Conservation (phyloP, 2,797 vertebrate genomes). For the Tangara arthus region DNA sequence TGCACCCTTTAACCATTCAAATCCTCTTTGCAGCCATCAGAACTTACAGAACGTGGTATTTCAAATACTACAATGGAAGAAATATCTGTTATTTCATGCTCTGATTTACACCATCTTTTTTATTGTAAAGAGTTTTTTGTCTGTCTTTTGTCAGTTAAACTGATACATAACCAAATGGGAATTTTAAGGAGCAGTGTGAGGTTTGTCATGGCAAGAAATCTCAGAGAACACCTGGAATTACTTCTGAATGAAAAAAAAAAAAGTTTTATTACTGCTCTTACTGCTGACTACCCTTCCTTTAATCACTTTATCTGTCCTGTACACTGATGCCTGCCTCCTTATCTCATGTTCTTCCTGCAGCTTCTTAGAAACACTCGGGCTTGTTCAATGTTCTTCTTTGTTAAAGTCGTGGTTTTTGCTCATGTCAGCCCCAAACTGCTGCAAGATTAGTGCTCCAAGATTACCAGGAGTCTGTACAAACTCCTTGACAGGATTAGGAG, state of each 20-base stretch:
- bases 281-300: constrained; percentile 19
- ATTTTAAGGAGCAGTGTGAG: neutral
- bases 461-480: neutral
- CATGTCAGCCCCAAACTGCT: neutral
- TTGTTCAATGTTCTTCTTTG: neutral
- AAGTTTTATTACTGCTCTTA: constrained; percentile 7
- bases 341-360: constrained; percentile 38
- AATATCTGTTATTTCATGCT: neutral
- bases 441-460: neutral
- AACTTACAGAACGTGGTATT: neutral
- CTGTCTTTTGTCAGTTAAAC: neutral
- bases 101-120: neutral
- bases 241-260: neutral
- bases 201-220: constrained; percentile 12
- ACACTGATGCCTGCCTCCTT: constrained; percentile 18
- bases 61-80: neutral
- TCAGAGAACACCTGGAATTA: constrained; percentile 14
- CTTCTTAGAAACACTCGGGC: neutral
- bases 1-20: neutral
- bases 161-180: neutral
- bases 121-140: neutral
- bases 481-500: constrained; percentile 18
- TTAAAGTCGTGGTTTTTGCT: neutral
- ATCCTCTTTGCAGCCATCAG: neutral
- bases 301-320: constrained; percentile 50